These are phyloP conservation scores for Adelphocoris suturalis DNA, from an alignment of 2,888 invertebrate species.

Conservation along the genomic window DNA sequence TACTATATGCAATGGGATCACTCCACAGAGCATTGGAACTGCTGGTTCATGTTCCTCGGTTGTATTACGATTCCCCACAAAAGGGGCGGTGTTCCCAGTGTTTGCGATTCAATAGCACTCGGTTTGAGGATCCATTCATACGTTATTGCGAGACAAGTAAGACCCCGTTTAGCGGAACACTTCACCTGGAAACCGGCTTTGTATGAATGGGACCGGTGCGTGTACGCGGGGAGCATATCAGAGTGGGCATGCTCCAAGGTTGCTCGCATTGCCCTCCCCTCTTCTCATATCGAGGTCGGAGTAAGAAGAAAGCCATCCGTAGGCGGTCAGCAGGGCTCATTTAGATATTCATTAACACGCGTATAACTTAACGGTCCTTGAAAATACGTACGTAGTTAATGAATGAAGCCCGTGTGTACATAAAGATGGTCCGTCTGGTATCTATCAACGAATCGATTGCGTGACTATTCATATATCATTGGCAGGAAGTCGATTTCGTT, in stretches of 20 bases:
- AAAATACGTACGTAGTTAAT: slow-evolving; percentile 1
- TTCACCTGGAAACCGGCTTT: neutral
- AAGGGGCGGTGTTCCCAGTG: neutral
- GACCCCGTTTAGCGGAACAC: slow-evolving; percentile 13
- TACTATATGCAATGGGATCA: neutral
- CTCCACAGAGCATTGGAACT: too few relatives aligned
- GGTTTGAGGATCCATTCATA: neutral
- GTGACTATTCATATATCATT: slow-evolving; percentile 55
- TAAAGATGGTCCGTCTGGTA: neutral
- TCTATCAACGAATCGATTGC: slow-evolving; percentile 51
- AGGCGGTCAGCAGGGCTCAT: neutral
- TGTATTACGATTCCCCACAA: neutral
- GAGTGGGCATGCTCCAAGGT: neutral
- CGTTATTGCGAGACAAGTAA: slow-evolving; percentile 31
- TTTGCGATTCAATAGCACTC: slow-evolving; percentile 22
- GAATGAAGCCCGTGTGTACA: slow-evolving; percentile 19
- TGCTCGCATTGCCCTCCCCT: slow-evolving; percentile 8
- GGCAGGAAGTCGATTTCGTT: slow-evolving; percentile 42
- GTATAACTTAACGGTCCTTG: slow-evolving; percentile 34
- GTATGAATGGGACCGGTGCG: neutral
- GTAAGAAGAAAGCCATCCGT: slow-evolving; percentile 7
- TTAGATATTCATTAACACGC: slow-evolving; percentile 20
- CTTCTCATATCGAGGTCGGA: neutral
- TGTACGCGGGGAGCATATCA: neutral
- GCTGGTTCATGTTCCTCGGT: neutral